Conservation (phyloP, 1,140 invertebrate species). For the Drosophila novamexicana region DNA sequence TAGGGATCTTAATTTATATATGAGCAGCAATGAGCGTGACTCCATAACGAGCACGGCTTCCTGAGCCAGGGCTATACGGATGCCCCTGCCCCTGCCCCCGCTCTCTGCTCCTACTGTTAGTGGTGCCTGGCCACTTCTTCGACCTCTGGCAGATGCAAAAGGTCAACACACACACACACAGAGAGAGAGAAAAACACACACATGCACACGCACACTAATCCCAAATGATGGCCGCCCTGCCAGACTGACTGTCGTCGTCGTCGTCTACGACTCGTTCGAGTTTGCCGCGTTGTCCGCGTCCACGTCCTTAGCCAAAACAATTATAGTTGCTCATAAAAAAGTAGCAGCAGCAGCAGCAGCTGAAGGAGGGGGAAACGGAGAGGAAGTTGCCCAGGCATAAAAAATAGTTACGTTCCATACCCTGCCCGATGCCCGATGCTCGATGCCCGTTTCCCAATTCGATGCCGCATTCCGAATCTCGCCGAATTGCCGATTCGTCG, state of each 20-base stretch:
- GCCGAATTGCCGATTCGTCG: slow-evolving; percentile 49
- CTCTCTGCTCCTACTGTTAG: slow-evolving; percentile 1
- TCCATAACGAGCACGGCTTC: slow-evolving; percentile 70
- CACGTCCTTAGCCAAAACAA: slow-evolving; percentile 53
- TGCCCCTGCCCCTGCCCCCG: not conserved
- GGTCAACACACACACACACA: slow-evolving; percentile 54
- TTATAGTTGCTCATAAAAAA: slow-evolving; percentile 59
- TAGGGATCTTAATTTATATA: slow-evolving; percentile 82
- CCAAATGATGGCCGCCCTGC: slow-evolving; percentile 74
- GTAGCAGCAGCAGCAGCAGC: not conserved
- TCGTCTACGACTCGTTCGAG: slow-evolving; percentile 17
- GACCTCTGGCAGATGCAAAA: slow-evolving; percentile 78
- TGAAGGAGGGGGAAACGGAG: not conserved
- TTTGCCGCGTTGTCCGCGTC: not conserved
- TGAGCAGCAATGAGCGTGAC: slow-evolving; percentile 71
- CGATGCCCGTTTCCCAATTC: not conserved
- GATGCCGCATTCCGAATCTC: slow-evolving; percentile 41
- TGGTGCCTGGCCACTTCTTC: slow-evolving; percentile 27
- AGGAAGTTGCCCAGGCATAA: slow-evolving; percentile 54
- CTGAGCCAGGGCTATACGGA: slow-evolving; percentile 14
- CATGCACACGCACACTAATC: slow-evolving; percentile 57
- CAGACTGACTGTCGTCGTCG: slow-evolving; percentile 77
- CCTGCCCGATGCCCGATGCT: not conserved
- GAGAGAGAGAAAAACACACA: slow-evolving; percentile 17
- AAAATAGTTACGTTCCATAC: slow-evolving; percentile 45